A percentile compares a stretch with the other conserved stretches of the same genome.
Conservation (phyloP, 64 coral and sea anemone species). For the Actinia equina region DNA sequence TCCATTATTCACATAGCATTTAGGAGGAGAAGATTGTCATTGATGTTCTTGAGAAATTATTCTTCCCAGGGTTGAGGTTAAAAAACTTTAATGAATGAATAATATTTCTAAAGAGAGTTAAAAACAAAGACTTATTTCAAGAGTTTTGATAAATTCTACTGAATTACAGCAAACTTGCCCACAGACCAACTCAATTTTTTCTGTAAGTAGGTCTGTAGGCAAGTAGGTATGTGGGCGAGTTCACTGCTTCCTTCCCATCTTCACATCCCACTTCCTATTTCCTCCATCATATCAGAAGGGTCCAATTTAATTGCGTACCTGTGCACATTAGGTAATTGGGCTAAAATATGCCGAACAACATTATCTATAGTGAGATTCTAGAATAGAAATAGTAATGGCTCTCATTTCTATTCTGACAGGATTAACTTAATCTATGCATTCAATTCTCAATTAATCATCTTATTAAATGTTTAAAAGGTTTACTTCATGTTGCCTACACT, state of each 20-base stretch:
- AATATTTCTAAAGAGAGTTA: too few species aligned
- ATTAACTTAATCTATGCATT: conserved; percentile 27
- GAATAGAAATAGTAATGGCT: background rate
- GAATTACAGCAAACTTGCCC: too few species aligned
- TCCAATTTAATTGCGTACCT: background rate
- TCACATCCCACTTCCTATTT: background rate
- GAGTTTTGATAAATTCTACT: too few species aligned
- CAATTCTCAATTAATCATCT: background rate
- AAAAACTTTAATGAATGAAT: too few species aligned
- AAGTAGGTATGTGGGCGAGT: background rate
- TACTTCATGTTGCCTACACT: background rate
- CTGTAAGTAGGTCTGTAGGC: too few species aligned
- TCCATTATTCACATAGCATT: too few species aligned
- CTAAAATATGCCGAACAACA: background rate
- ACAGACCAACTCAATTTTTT: too few species aligned
- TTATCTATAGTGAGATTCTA: conserved; percentile 8
- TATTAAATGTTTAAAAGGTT: background rate
- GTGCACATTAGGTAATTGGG: background rate
- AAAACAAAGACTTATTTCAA: too few species aligned
- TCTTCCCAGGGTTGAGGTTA: too few species aligned
- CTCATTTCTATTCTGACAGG: background rate
- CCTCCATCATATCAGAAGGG: background rate
- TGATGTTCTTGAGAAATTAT: too few species aligned
- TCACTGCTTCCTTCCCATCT: background rate
- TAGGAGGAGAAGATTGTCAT: too few species aligned